phyloP scores from a whole-genome alignment of 2,113 vertebrate species.

The Zosterops japonicus region DNA sequence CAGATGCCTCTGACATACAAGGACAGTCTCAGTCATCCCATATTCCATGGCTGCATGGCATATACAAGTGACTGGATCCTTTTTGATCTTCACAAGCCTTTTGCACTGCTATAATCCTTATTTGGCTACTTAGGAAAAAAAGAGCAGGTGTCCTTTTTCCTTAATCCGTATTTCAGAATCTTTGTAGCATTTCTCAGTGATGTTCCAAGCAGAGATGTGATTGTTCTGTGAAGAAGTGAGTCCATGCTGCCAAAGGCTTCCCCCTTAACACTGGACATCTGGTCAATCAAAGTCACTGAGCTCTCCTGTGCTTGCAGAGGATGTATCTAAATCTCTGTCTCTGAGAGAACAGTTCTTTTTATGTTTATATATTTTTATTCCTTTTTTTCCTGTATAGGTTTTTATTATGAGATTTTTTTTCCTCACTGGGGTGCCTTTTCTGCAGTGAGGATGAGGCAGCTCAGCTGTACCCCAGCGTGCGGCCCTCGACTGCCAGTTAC shows the following conservation, averaged over 20 bases:
- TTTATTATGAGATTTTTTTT: neutral
- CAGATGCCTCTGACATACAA: neutral
- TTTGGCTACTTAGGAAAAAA: neutral
- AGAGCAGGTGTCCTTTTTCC: neutral
- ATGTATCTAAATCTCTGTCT: neutral
- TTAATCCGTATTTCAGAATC: neutral
- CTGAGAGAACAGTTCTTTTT: neutral
- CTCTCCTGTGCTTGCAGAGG: neutral
- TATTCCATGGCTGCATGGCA: neutral
- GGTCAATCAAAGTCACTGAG: neutral
- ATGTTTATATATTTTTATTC: neutral
- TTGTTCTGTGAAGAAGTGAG: neutral
- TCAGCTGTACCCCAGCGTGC: neutral
- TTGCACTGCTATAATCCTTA: neutral
- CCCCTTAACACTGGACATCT: neutral
- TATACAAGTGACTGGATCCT: neutral
- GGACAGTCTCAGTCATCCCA: neutral
- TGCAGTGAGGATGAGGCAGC: rapidly evolving
- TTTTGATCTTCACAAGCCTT: neutral
- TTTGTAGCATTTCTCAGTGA: neutral
- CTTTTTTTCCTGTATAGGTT: neutral
- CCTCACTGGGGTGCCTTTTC: neutral
- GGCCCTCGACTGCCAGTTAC: neutral
- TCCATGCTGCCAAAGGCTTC: neutral
- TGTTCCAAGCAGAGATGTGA: neutral